Evolutionary conservation across 2,797 vertebrate genomes (phyloP).

Genomic region (Chiloscyllium punctatum): DNA sequence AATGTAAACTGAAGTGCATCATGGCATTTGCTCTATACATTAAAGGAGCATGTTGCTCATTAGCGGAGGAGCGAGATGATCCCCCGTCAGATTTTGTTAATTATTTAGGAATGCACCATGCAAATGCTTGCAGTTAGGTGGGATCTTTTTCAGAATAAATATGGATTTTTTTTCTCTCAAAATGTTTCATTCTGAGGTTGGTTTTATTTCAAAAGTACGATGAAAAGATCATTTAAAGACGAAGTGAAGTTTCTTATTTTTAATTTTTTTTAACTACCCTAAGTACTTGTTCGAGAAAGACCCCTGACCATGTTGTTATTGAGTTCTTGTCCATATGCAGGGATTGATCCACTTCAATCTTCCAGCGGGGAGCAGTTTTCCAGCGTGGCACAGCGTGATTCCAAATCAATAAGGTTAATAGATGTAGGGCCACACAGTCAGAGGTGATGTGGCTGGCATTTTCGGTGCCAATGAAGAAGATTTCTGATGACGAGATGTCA

Average conservation of each 20-base stretch:
- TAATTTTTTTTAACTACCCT: conserved; percentile 64
- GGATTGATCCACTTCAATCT: conserved; percentile 89
- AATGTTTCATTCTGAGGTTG: neutral
- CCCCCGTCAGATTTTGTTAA: conserved; percentile 42
- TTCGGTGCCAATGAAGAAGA: conserved; percentile 84
- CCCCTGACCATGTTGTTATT: conserved; percentile 69
- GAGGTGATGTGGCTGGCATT: conserved; percentile 85
- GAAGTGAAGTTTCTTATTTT: conserved; percentile 49
- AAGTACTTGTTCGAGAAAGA: conserved; percentile 68
- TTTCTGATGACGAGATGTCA: conserved; percentile 86
- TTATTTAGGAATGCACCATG: conserved; percentile 39
- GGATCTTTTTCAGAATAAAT: neutral
- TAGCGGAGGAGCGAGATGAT: conserved; percentile 42
- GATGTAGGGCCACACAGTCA: conserved; percentile 86
- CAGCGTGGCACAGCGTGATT: conserved; percentile 77
- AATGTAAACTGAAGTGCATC: conserved; percentile 29
- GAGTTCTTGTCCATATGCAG: conserved; percentile 75
- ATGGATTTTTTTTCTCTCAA: neutral
- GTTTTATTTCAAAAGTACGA: neutral
- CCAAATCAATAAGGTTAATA: conserved; percentile 97
- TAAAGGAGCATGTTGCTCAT: conserved; percentile 32
- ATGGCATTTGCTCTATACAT: conserved; percentile 39
- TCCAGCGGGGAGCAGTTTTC: conserved; percentile 77
- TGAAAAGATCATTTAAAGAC: conserved; percentile 38
- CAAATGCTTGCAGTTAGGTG: neutral